Base-by-base conservation (phyloP, 2,888 invertebrate species). In the Acleris holmiana region DNA sequence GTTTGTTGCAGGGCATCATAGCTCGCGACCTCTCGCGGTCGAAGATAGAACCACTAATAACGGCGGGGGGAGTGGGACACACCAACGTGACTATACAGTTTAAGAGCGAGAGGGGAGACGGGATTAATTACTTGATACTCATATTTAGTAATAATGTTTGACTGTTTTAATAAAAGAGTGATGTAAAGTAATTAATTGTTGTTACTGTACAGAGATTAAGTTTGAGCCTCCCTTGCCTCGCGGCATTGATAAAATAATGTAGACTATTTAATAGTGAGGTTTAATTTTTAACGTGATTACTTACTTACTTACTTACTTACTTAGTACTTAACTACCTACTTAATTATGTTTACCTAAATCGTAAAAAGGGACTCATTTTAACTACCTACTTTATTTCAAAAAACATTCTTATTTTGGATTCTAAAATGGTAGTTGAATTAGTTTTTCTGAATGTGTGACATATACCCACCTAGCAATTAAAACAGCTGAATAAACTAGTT, bases 121-220 rank as follows among this genome's bases (percentile, higher is more conserved):
- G 82, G 54, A 79, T 91, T 51, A 91, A 91, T 73, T 92, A 89
- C 71, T 81, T 89, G 8, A 82, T 91, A 71, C 76, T 91, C 18
- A 86, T 91, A 80, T 91, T 89, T 72, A 84, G 81, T 62, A 76
- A 80, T 62, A 83, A 82, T 67, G 71, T 68, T 61, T 78, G 72
- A 72, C 21, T 63, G 58, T 54, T 2, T 18, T 41, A n/a, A 18
- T 19, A 40, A 46, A 13, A 15, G 18, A 13, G 23, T 8, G 4
- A 21, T n/a, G 51, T 35, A 18, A 35, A 25, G 1, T 25, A n/a
- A 44, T 44, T 44, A n/a, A 44, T 44, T 15, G 49, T 13, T 23
- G 21, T 25, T 49, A 5, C n/a, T 49, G 49, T 10, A 18, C 17
- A 13, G 17, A 47, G 47, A 10, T 47, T 35, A 35, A 47, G 8